Conservation (phyloP, 2,888 invertebrate species). For the Leistus spinibarbis region DNA sequence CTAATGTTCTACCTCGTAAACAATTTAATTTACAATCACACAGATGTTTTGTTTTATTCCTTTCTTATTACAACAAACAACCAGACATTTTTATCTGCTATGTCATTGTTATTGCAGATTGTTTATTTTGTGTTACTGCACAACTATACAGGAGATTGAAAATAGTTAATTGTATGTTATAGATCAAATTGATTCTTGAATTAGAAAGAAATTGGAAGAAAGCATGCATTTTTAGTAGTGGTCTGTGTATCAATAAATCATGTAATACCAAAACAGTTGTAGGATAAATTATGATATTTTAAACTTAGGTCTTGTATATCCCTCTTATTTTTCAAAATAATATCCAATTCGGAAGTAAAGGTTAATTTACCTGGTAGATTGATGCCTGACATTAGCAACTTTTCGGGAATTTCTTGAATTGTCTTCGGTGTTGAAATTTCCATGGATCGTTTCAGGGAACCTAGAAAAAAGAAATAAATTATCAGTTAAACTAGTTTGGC, state of each 20-base stretch:
- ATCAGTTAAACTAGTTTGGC: background rate
- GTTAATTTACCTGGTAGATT: conserved; percentile 71
- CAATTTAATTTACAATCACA: conserved; percentile 26
- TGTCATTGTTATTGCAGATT: background rate
- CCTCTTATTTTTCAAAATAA: no score
- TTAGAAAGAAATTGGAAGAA: no score
- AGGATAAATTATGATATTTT: no score
- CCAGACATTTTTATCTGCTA: background rate
- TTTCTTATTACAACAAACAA: background rate
- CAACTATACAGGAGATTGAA: no score
- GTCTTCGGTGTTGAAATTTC: conserved; percentile 65
- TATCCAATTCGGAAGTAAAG: no score
- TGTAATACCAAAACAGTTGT: no score
- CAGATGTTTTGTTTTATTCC: background rate
- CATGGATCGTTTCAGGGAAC: conserved; percentile 55
- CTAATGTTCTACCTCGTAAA: conserved; percentile 35
- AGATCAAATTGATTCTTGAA: no score
- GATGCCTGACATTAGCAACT: conserved; percentile 69
- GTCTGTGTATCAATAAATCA: no score
- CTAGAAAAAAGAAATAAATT: conserved; percentile 53
- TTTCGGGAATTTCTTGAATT: conserved; percentile 70
- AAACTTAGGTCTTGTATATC: no score
- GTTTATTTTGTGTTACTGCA: no score
- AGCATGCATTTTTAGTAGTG: no score
- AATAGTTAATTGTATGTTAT: no score